Conservation (phyloP, 2,113 vertebrate species). For the Pluvianellus socialis region DNA sequence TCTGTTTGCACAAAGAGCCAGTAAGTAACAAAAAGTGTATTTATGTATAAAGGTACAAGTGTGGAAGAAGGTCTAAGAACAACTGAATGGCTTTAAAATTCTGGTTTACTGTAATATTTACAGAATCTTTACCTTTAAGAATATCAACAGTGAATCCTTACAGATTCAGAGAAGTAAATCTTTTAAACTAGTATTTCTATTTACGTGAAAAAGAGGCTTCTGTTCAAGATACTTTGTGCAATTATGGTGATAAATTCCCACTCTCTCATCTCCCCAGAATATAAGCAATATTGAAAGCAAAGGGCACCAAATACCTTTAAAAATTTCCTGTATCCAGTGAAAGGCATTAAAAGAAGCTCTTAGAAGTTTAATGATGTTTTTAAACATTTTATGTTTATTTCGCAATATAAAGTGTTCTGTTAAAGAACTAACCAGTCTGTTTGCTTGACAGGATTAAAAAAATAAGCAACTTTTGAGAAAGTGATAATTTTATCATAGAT, state of each 20-base stretch:
- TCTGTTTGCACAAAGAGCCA: neutral
- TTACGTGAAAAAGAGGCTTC: neutral
- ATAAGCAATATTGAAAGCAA: neutral
- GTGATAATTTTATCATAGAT: slow-evolving; percentile 10
- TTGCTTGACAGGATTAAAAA: neutral
- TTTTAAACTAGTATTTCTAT: neutral
- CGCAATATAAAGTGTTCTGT: neutral
- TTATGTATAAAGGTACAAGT: neutral
- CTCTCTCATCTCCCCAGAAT: neutral
- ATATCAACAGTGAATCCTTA: neutral
- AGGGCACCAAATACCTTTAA: neutral
- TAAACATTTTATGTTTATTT: neutral
- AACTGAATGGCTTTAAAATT: neutral
- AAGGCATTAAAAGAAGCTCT: slow-evolving; percentile 12
- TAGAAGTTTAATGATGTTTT: neutral
- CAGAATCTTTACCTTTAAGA: neutral
- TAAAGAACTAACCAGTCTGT: neutral
- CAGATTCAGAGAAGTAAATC: neutral
- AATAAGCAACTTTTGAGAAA: neutral
- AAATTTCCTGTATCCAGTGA: neutral
- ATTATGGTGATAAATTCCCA: neutral
- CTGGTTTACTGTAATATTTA: neutral
- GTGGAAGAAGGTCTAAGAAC: neutral
- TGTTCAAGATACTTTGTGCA: neutral
- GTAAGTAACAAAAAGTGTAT: neutral